Evolutionary conservation across 2,797 vertebrate genomes (phyloP), one percentile per base, ranked within the genome.

Genomic region (Eulemur mongoz): DNA sequence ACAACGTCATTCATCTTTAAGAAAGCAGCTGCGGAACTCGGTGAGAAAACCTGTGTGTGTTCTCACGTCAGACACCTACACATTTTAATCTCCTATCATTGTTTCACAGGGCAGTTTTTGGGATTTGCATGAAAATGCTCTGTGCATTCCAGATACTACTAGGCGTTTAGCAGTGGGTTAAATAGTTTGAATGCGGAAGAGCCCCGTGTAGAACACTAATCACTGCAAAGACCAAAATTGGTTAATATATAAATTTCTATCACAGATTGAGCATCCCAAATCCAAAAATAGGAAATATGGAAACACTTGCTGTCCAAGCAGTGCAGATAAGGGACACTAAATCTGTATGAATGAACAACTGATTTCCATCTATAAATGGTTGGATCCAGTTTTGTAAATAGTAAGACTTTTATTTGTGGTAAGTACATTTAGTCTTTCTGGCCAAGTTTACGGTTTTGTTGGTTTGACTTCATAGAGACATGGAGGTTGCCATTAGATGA

Each of bases 1-100:
- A 35, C 4, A 7, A 9, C 10, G 17, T 57, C 14, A 20, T 50
- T 27, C 6, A 10, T 18, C 45, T 70, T 59, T 83, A 4, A 25
- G 54, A 54, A 76, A n/a, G 4, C 7, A 67, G 22, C 27, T 48
- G 4, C 20, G 22, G 32, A 70, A 13, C 9, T 69, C 63, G n/a
- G 0, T 4, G 57, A 59, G 38, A 65, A 45, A 48, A 25, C 32
- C 11, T 38, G 1, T 1, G 0, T 23, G 18, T n/a, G 43, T 70
- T 27, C 22, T 38, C 54, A 69, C 9, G 1, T 59, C 15, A 59
- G 25, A 32, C 20, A 17, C 20, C 48, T 30, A 23, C 13, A 23
- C 25, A n/a, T 86, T 25, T 57, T 43, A 45, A 69, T 80, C 9
- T 25, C 25, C 50, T 5, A 10, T 43, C 7, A 38, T 22, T 35